Conservation (phyloP, 2,113 vertebrate species). For the Oryzias javanicus region DNA sequence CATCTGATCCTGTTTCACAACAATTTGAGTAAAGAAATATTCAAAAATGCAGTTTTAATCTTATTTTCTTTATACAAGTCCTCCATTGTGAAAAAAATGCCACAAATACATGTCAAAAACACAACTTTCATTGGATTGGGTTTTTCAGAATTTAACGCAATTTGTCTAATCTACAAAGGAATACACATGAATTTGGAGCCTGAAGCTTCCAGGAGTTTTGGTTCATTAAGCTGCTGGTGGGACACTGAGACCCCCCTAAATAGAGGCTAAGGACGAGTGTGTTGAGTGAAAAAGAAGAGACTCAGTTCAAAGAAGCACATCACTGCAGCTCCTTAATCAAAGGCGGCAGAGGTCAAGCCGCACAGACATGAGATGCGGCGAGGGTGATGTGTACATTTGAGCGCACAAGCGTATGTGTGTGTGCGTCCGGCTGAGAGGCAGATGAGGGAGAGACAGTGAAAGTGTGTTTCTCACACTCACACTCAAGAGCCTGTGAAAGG, state of each 20-base stretch:
- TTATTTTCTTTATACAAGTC: too few relatives aligned
- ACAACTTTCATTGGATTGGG: too few relatives aligned
- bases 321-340: slow-evolving; percentile 95
- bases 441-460: slow-evolving; percentile 82
- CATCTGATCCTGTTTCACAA: too few relatives aligned
- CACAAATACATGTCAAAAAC: too few relatives aligned
- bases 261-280: slow-evolving; percentile 86
- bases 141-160: too few relatives aligned
- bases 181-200: neutral
- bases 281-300: slow-evolving; percentile 87
- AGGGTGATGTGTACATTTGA: slow-evolving; percentile 25
- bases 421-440: slow-evolving; percentile 54
- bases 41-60: too few relatives aligned
- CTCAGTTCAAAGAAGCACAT: slow-evolving; percentile 93
- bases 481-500: slow-evolving; percentile 88
- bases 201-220: slow-evolving; percentile 52
- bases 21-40: too few relatives aligned
- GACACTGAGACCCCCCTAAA: slow-evolving; percentile 73
- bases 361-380: slow-evolving; percentile 69
- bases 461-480: slow-evolving; percentile 89
- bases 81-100: too few relatives aligned
- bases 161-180: too few relatives aligned
- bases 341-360: slow-evolving; percentile 88
- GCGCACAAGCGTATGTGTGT: slow-evolving; percentile 21
- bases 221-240: slow-evolving; percentile 70